Percentiles rank a stretch among this genome's conserved stretches.
These are phyloP conservation scores for Crossocerus cetratus DNA, from an alignment of 2,888 invertebrate species.

Conservation along the genomic window DNA sequence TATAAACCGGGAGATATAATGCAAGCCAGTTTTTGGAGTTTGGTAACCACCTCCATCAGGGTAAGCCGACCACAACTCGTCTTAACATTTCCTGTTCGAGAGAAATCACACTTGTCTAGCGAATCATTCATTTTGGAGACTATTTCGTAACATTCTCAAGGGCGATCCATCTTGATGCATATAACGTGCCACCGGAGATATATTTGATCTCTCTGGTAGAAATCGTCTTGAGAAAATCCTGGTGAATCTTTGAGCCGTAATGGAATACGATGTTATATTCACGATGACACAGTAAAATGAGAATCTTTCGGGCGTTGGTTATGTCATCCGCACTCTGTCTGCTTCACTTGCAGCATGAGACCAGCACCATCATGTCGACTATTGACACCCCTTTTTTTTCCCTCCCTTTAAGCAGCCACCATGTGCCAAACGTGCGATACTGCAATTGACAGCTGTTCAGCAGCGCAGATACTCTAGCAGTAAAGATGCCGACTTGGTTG, in stretches of 20 bases:
- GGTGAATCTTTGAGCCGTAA: not conserved
- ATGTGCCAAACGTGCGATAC: conserved; percentile 70
- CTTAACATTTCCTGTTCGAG: not conserved
- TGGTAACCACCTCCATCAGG: conserved; percentile 76
- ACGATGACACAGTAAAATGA: not conserved
- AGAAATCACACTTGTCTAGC: conserved; percentile 5
- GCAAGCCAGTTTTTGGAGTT: conserved; percentile 78
- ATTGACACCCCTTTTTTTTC: not conserved
- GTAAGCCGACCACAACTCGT: conserved; percentile 66
- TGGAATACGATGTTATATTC: conserved; percentile 1
- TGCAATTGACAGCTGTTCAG: conserved; percentile 72
- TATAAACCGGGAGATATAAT: conserved; percentile 62
- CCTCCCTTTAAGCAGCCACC: conserved; percentile 66
- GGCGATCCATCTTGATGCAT: conserved; percentile 29
- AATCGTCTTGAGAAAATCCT: not conserved
- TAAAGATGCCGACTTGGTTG: conserved; percentile 94
- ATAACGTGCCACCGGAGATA: not conserved
- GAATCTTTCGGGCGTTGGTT: conserved; percentile 49
- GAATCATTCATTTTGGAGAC: conserved; percentile 23
- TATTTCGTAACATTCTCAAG: conserved; percentile 59
- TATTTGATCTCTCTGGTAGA: no score
- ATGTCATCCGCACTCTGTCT: conserved; percentile 53
- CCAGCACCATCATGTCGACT: no score
- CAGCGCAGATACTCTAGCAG: conserved; percentile 84
- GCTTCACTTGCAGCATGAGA: no score